Evolutionary conservation across 1,140 invertebrate genomes (phyloP).

Genomic region (Conus ventricosus): DNA sequence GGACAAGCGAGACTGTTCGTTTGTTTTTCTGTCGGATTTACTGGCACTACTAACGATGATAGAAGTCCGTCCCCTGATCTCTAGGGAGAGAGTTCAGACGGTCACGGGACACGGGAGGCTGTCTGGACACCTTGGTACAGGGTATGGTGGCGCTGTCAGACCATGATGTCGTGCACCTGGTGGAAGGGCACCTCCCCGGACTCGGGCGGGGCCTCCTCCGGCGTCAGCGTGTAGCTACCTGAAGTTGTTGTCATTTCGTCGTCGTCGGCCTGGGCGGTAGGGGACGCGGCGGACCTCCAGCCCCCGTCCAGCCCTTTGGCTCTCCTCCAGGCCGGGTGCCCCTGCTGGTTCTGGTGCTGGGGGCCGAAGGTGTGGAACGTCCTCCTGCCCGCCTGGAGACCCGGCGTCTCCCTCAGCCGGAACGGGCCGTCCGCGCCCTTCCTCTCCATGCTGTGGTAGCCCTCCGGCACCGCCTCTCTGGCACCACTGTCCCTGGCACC

Average conservation of each 20-base stretch:
- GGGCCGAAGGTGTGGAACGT: constrained; percentile 38
- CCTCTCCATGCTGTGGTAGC: constrained; percentile 7
- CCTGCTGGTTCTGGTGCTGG: constrained; percentile 23
- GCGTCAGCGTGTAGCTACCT: constrained; percentile 66
- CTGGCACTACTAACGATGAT: not conserved
- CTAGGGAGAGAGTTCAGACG: not conserved
- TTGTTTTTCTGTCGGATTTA: not conserved
- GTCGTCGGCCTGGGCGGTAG: constrained; percentile 47
- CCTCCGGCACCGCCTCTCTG: not conserved
- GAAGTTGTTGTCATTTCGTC: constrained; percentile 67
- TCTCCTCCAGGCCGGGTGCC: constrained; percentile 37
- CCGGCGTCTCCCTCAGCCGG: not conserved
- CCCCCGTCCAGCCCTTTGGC: constrained; percentile 40
- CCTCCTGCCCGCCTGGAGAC: not conserved
- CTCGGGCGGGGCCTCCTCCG: constrained; percentile 48
- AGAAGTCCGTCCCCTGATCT: not conserved
- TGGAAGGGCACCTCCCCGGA: constrained; percentile 20
- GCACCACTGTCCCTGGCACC: not conserved
- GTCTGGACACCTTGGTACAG: no score
- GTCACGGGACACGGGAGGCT: not conserved
- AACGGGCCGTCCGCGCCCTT: constrained; percentile 16
- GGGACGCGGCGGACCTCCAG: constrained; percentile 21
- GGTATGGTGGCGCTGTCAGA: not conserved
- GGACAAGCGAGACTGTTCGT: not conserved
- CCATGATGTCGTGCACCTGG: constrained; percentile 34